Base-by-base conservation (phyloP, 2,797 vertebrate species). In the Cryptoprocta ferox region DNA sequence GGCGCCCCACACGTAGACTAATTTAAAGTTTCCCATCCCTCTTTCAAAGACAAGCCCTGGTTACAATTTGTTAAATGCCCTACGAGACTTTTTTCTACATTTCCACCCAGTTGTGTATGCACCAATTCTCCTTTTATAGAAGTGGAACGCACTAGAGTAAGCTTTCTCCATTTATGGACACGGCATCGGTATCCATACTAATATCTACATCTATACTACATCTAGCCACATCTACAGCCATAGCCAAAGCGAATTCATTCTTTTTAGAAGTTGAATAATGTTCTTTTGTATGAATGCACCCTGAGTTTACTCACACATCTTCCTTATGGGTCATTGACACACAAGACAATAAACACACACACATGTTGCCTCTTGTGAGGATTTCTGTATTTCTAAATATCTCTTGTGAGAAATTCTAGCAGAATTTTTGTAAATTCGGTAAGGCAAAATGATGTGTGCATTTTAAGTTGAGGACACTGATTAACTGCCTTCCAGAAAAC, bases 161-260 rank as follows among this genome's bases (percentile, higher is more conserved):
- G 61, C 16, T 14, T 16, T 70, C 61, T 82, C 39, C 50, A 12
- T 18, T 79, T 37, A 39, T 1, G 63, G 70, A 21, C 39, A 0
- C 9, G 45, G 10, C n/a, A 13, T 26, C 50, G 30, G 3, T 24
- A 63, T 13, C 45, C 70, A 42, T 10, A 28, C 21, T 12, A 8
- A 15, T 6, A 1, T n/a, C 78, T 53, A 0, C 6, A 9, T 12
- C 19, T 35, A 10, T n/a, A 13, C 53, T 53, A 9, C 37, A 1
- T 75, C 66, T 50, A 1, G 28, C 71, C 68, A 28, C 16, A 26
- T 3, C 66, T n/a, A 21, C 45, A 45, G 79, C 37, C 39, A 15
- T 2, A 37, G 15, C 30, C 12, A 21, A 12, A 66, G 35, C 26
- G 4, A 53, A 75, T 32, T 37, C 24, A 2, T 65, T 73, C 53